A percentile compares a stretch with the other conserved stretches of the same genome.
Evolutionary conservation across 2,113 vertebrate genomes (phyloP).

Genomic region (Xiphophorus hellerii): DNA sequence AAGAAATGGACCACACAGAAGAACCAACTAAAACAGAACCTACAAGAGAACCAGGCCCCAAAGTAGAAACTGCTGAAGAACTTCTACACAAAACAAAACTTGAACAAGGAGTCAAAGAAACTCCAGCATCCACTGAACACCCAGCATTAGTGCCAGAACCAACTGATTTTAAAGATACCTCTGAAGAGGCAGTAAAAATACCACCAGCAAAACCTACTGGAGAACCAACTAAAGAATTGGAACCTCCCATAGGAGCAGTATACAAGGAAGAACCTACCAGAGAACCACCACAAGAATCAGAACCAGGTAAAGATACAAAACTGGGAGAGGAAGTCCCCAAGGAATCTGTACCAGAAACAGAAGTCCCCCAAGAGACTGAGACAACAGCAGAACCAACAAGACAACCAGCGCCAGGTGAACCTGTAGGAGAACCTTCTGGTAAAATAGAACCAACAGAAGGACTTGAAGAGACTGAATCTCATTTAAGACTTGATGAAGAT

Average conservation of each 20-base stretch:
- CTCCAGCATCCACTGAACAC: neutral
- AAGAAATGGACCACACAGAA: neutral
- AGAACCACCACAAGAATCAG: neutral
- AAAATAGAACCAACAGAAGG: neutral
- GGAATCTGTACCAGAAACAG: neutral
- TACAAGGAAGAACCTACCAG: neutral
- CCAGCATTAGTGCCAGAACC: neutral
- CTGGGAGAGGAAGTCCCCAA: neutral
- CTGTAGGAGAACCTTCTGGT: conserved; percentile 2
- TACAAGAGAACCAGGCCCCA: neutral
- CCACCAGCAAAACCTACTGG: neutral
- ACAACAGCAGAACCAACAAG: neutral
- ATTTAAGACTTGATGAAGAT: neutral
- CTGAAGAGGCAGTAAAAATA: neutral
- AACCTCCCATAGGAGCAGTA: neutral
- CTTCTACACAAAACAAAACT: neutral
- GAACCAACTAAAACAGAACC: neutral
- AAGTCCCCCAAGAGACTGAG: neutral
- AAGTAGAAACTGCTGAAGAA: neutral
- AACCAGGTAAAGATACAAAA: neutral
- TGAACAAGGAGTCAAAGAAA: neutral
- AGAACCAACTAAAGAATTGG: neutral
- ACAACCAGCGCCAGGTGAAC: neutral
- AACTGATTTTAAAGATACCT: neutral
- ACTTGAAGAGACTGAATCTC: neutral